Conservation (phyloP, 2,113 vertebrate species). For the Centropristis striata region DNA sequence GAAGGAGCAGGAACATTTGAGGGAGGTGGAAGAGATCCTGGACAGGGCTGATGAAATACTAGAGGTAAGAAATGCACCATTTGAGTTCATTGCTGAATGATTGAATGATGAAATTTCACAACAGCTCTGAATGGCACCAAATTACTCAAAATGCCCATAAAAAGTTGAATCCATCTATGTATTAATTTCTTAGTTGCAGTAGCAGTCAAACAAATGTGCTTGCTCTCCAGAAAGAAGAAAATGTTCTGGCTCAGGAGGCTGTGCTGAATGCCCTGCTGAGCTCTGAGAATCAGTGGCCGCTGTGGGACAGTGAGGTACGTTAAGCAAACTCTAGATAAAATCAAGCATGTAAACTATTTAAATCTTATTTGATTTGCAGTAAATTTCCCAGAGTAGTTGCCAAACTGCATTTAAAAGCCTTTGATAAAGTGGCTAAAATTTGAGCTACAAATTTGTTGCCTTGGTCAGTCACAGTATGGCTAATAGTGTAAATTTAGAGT, state of each 20-base stretch:
- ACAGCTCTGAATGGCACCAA: neutral
- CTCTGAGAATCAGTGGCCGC: constrained; percentile 56
- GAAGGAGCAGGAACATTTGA: constrained; percentile 81
- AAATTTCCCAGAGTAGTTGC: neutral
- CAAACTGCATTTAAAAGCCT: neutral
- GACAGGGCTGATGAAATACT: constrained; percentile 79
- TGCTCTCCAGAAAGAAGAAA: constrained; percentile 82
- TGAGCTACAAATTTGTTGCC: no score
- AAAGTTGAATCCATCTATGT: neutral
- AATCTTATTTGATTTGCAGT: neutral
- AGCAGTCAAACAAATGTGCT: neutral
- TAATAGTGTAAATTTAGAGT: no score
- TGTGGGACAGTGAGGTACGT: constrained; percentile 69
- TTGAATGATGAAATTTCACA: neutral
- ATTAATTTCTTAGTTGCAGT: neutral
- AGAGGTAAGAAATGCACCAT: constrained; percentile 57
- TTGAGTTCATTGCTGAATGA: neutral
- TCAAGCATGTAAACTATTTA: neutral
- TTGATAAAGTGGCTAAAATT: no score
- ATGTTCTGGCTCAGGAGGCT: constrained; percentile 80
- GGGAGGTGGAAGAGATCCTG: constrained; percentile 78
- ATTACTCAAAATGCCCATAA: neutral
- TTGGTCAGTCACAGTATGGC: no score
- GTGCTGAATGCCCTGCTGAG: constrained; percentile 78
- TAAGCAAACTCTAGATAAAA: neutral